Evolutionary conservation across 2,888 invertebrate species (phyloP).

Genomic region (Clanis bilineata): DNA sequence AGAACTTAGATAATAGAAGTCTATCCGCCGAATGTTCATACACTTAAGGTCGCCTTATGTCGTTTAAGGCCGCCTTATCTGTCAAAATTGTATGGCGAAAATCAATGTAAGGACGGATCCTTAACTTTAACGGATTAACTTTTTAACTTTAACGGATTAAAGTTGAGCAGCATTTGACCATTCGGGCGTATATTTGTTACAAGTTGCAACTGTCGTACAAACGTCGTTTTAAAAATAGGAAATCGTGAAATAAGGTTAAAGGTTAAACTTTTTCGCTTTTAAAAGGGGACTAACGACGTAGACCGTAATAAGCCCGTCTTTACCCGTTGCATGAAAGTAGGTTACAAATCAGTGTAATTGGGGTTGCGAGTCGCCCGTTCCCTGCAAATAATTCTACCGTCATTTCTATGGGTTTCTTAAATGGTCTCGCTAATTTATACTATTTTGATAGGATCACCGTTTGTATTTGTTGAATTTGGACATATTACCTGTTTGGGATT

Average conservation of each 20-base stretch:
- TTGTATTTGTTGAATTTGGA: neutral
- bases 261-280: conserved; percentile 27
- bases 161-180: too few species aligned
- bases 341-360: conserved; percentile 44
- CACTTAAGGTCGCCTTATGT: too few species aligned
- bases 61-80: too few species aligned
- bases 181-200: neutral
- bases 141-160: too few species aligned
- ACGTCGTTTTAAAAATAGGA: conserved; percentile 10
- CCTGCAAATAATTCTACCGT: conserved; percentile 28
- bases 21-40: too few species aligned
- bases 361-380: conserved; percentile 28
- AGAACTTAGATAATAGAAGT: too few species aligned
- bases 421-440: neutral
- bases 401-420: neutral
- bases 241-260: conserved; percentile 18
- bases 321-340: conserved; percentile 39
- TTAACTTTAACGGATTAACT: too few species aligned
- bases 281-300: conserved; percentile 31
- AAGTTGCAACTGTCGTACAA: neutral
- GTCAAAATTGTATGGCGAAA: too few species aligned
- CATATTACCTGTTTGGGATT: too few species aligned
- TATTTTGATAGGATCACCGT: neutral
- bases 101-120: too few species aligned
- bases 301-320: conserved; percentile 34